Evolutionary conservation across 2,888 invertebrate genomes (phyloP), one percentile per base, ranked within the genome.

Genomic region (Drosophila nigricruria): DNA sequence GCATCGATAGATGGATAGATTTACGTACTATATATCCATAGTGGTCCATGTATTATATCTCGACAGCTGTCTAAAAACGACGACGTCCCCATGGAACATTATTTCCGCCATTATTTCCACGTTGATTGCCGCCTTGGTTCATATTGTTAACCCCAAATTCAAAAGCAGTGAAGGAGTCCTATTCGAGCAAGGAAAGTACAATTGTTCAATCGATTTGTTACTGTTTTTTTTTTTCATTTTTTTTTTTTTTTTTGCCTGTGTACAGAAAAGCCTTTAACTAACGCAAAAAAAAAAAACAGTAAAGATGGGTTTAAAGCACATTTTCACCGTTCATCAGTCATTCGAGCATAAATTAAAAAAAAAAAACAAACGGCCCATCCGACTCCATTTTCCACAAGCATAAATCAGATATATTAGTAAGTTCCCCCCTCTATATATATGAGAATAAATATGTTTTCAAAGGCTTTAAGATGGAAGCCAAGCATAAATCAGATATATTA

Each of bases 131-230:
- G 83, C 91, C 91, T 91, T 91, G 92, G 89, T 91, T 92, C 89
- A 92, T 92, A 89, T 91, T 92, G 91, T 92, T 92, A 88, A 91
- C 91, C 80, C 91, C 92, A 91, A 92, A 92, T 81, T 92, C 92
- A 92, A 92, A 92, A 86, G 88, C 73, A 87, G 85, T 80, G 86
- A 90, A 92, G 80, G 91, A 80, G 82, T 92, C 92, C 92, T 92
- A 91, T 79, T 82, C 69, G 62, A 83, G 67, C 72, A 81, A 76
- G 74, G 73, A 83, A 77, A 83, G 67, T 81, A 89, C 78, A 85
- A 80, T 77, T 85, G 81, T 84, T 90, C 85, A 91, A 84, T 88
- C 79, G 52, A 84, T 36, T 66, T 62, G 47, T 58, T 66, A 43
- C 50, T 66, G 32, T 65, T 65, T 71, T 64, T 59, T 65, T 53